phyloP scores from a whole-genome alignment of 1,140 invertebrate genomes.

The Drosophila pallidifrons region DNA sequence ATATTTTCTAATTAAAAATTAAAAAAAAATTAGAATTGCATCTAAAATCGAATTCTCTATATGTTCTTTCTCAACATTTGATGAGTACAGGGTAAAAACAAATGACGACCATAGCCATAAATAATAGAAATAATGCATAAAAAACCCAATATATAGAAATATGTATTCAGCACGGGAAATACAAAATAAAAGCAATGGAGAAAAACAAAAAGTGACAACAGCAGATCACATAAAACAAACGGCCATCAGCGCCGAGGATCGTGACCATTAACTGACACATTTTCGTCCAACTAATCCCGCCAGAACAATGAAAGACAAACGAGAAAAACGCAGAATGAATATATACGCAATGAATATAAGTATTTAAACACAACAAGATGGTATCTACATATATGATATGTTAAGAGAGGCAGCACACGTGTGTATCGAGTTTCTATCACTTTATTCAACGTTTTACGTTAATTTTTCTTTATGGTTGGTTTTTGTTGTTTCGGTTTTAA shows the following conservation, averaged over 20 bases:
- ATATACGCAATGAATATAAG: conserved; percentile 1
- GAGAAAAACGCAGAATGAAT: not conserved
- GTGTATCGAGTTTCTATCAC: conserved; percentile 66
- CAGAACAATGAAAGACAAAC: conserved; percentile 33
- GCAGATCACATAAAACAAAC: conserved; percentile 37
- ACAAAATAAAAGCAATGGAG: not conserved
- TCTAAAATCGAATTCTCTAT: too few relatives aligned
- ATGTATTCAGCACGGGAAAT: conserved; percentile 4
- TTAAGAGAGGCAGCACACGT: conserved; percentile 16
- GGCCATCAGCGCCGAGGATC: conserved; percentile 21
- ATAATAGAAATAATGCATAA: conserved; percentile 1
- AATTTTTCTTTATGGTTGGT: conserved; percentile 51
- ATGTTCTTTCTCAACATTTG: too few relatives aligned
- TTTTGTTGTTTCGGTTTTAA: conserved; percentile 18
- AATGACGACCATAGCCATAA: conserved; percentile 5
- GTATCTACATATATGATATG: conserved; percentile 7
- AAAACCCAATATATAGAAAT: not conserved
- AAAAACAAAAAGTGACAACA: conserved; percentile 17
- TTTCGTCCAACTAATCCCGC: conserved; percentile 40
- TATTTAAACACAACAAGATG: not conserved
- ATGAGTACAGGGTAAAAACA: too few relatives aligned
- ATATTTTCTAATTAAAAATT: too few relatives aligned
- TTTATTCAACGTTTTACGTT: conserved; percentile 79
- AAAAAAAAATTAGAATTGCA: too few relatives aligned
- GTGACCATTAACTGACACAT: conserved; percentile 38